Base-by-base conservation (phyloP, 2,888 invertebrate genomes). In the Acronicta alni region DNA sequence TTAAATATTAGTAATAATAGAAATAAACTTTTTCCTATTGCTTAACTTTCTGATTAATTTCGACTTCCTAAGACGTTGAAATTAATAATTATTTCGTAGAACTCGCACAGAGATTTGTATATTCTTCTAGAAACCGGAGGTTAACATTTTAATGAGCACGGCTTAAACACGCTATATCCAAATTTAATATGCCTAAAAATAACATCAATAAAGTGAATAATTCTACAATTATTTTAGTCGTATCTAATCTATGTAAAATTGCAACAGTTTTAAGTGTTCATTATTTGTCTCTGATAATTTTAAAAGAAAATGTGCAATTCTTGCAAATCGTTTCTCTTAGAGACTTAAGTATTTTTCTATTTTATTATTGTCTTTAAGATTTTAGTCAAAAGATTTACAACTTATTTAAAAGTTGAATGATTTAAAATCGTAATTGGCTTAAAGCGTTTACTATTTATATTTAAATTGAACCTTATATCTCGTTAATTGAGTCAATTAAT, bases 401-500 rank as follows among this genome's bases (percentile, higher is more conserved):
- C 15, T 8, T 12, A 15, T 16, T 17, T 26, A 39, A 39, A 46
- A 30, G 39, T 54, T 54, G 42, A 26, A 37, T 10, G 0, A 17
- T 41, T 56, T 16, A 20, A 18, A 53, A 39, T 58, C 53, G 53
- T 54, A 16, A 54, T 72, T 67, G 35, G 45, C 67, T 70, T 54
- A 55, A 14, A 54, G 38, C 42, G 45, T 46, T 43, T 42, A 65
- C 8, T n/a, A 32, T 67, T 49, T 45, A 63, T 7, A 62, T 69
- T 26, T 16, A 43, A 17, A 35, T 56, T 71, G 23, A 45, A 71
- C 18, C 20, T 58, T 26, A 77, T 70, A 78, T 77, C 75, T 77
- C 57, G 74, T 82, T 82, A 85, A 83, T 85, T 83, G 68, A 81
- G 88, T 88, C 86, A 88, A 88, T 87, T 87, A 86, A 46, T 68